These are phyloP conservation scores for Oxyteleia sp. DNA, from an alignment of 2,888 invertebrate genomes.

Conservation along the genomic window DNA sequence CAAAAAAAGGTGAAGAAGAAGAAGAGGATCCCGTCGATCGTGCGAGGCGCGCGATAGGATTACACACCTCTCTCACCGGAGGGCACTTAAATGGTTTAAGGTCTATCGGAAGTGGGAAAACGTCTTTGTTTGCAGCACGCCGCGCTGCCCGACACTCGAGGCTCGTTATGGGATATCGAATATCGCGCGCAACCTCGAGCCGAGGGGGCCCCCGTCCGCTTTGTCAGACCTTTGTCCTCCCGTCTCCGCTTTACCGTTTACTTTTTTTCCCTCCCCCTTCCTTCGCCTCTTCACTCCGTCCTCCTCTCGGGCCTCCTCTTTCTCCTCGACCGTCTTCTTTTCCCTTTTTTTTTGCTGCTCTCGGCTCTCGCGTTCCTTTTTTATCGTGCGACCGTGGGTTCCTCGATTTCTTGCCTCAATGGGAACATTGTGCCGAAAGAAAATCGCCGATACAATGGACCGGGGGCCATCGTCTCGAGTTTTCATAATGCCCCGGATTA, in stretches of 20 bases:
- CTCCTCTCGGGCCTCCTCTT: too few species aligned
- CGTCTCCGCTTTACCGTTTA: constrained; percentile 43
- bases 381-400: constrained; percentile 59
- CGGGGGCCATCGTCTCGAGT: constrained; percentile 19
- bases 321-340: constrained; percentile 61
- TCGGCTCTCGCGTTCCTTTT: constrained; percentile 37
- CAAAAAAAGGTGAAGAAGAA: too few species aligned
- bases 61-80: constrained; percentile 53
- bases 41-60: constrained; percentile 66
- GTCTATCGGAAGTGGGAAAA: constrained; percentile 83
- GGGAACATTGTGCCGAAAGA: constrained; percentile 40
- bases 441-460: constrained; percentile 33
- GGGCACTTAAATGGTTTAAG: constrained; percentile 66
- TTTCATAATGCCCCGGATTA: constrained; percentile 30
- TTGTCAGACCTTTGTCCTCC: constrained; percentile 80
- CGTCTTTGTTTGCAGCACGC: constrained; percentile 82
- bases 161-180: constrained; percentile 81
- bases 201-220: constrained; percentile 70
- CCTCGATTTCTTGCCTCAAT: constrained; percentile 40
- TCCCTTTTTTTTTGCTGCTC: constrained; percentile 55
- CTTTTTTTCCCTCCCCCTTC: constrained; percentile 65
- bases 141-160: constrained; percentile 73
- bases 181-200: constrained; percentile 79
- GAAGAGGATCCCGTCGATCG: constrained; percentile 42
- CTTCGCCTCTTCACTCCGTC: constrained; percentile 38